A percentile compares a stretch with the other conserved stretches of the same genome.
Evolutionary conservation across 2,888 invertebrate genomes (phyloP).

Genomic region (Brachypalpus laphriformis): DNA sequence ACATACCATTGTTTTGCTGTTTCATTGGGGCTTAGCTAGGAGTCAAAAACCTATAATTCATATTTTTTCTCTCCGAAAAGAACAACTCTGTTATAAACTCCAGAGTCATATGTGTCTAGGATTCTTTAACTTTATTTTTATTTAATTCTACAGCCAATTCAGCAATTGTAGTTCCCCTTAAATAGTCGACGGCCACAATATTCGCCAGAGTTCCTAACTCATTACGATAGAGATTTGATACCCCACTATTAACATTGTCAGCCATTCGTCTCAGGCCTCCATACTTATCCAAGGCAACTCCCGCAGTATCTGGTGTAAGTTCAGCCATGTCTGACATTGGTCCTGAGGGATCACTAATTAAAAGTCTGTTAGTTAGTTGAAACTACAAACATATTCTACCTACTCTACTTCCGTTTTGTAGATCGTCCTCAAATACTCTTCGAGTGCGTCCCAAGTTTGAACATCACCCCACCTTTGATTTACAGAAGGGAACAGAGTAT

Average conservation of each 20-base stretch:
- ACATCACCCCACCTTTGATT: constrained; percentile 86
- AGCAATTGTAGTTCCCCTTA: constrained; percentile 84
- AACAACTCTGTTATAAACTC: no score
- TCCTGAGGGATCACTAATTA: background rate
- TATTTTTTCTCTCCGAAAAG: no score
- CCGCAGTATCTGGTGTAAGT: constrained; percentile 84
- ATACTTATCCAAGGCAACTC: constrained; percentile 83
- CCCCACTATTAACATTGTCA: constrained; percentile 84
- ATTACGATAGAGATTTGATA: constrained; percentile 84
- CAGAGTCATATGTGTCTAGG: no score
- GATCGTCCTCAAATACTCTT: constrained; percentile 81
- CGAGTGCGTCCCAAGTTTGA: constrained; percentile 83
- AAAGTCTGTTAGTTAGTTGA: constrained; percentile 67
- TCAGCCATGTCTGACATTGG: constrained; percentile 86
- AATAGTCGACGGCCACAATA: constrained; percentile 85
- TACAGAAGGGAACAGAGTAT: constrained; percentile 84
- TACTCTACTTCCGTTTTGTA: constrained; percentile 32
- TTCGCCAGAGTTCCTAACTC: constrained; percentile 82
- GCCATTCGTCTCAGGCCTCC: constrained; percentile 85
- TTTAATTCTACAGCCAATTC: constrained; percentile 78
- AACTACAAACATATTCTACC: constrained; percentile 78
- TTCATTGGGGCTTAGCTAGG: no score
- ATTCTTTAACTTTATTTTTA: constrained; percentile 64
- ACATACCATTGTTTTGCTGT: no score
- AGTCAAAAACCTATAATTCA: no score